Percentiles rank a stretch among this genome's conserved stretches.
These are phyloP conservation scores for Mimumesa dahlbomi DNA, from an alignment of 2,888 invertebrate genomes.

Conservation along the genomic window DNA sequence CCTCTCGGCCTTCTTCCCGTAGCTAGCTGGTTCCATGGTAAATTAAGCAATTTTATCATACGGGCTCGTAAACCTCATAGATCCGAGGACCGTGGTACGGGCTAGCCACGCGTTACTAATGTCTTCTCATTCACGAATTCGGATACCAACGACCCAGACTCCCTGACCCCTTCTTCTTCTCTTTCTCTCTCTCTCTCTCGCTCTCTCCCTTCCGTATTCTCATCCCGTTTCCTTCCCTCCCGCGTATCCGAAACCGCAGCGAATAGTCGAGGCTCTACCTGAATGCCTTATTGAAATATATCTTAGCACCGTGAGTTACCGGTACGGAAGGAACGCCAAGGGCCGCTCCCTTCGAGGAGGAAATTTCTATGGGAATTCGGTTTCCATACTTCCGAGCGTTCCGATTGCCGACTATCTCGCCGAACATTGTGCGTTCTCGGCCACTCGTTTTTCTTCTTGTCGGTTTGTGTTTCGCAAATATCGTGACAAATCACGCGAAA, in stretches of 20 bases:
- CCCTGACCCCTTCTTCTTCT: slow-evolving; percentile 27
- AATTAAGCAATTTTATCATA: slow-evolving; percentile 70
- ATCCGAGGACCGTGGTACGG: slow-evolving; percentile 56
- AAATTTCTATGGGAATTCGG: slow-evolving; percentile 15
- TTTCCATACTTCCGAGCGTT: slow-evolving; percentile 6
- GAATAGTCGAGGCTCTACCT: slow-evolving; percentile 54
- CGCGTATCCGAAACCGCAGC: slow-evolving; percentile 57
- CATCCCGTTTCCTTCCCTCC: slow-evolving; percentile 13
- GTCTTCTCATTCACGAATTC: slow-evolving; percentile 61
- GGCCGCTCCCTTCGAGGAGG: not conserved
- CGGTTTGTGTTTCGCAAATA: too few relatives aligned
- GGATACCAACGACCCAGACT: slow-evolving; percentile 44
- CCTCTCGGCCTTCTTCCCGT: slow-evolving; percentile 22
- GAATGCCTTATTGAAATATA: slow-evolving; percentile 65
- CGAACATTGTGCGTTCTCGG: not conserved
- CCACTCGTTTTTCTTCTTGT: too few relatives aligned
- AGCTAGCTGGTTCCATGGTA: slow-evolving; percentile 62
- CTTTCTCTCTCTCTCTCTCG: not conserved
- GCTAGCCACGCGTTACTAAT: slow-evolving; percentile 70
- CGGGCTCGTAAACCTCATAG: slow-evolving; percentile 54
- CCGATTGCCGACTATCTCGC: not conserved
- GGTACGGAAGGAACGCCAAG: slow-evolving; percentile 11
- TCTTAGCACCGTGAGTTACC: slow-evolving; percentile 51
- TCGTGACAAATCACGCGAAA: too few relatives aligned
- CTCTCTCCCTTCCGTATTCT: not conserved